Conservation (phyloP, 2,888 invertebrate species). For the Halocaridina rubra region DNA sequence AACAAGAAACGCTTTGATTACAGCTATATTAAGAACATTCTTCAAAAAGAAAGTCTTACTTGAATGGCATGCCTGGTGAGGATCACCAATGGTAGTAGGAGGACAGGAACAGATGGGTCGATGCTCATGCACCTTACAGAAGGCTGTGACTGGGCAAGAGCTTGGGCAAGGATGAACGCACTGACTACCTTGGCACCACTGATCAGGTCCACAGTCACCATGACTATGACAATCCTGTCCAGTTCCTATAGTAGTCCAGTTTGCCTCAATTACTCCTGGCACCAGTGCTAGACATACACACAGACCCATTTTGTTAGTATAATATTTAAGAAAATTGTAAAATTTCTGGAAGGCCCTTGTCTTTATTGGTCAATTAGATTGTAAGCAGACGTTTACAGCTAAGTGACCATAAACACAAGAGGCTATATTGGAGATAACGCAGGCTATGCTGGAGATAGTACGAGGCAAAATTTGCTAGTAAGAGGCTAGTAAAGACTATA, state of each 20-base stretch:
- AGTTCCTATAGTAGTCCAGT: constrained; percentile 35
- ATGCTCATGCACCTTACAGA: constrained; percentile 64
- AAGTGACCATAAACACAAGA: too few relatives aligned
- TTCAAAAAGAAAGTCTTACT: constrained; percentile 86
- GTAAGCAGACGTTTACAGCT: too few relatives aligned
- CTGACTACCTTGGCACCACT: constrained; percentile 76
- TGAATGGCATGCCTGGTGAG: constrained; percentile 71
- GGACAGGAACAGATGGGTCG: constrained; percentile 64
- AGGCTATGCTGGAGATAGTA: too few relatives aligned
- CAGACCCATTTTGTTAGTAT: constrained; percentile 13
- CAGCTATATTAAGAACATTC: too few relatives aligned
- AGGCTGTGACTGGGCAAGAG: constrained; percentile 70
- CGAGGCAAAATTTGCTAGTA: too few relatives aligned
- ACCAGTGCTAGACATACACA: constrained; percentile 31
- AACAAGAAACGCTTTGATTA: too few relatives aligned
- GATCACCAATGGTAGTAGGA: constrained; percentile 81
- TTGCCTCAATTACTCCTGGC: constrained; percentile 17
- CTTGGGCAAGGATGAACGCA: constrained; percentile 79
- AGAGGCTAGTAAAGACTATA: too few relatives aligned
- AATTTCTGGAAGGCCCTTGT: too few relatives aligned
- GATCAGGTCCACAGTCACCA: constrained; percentile 38
- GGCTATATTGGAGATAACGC: too few relatives aligned
- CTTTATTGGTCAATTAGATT: too few relatives aligned
- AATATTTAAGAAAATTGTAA: too few relatives aligned
- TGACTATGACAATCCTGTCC: constrained; percentile 27